phyloP scores from a whole-genome alignment of 2,797 vertebrate species.

The Cynodonichthys magdalenae region DNA sequence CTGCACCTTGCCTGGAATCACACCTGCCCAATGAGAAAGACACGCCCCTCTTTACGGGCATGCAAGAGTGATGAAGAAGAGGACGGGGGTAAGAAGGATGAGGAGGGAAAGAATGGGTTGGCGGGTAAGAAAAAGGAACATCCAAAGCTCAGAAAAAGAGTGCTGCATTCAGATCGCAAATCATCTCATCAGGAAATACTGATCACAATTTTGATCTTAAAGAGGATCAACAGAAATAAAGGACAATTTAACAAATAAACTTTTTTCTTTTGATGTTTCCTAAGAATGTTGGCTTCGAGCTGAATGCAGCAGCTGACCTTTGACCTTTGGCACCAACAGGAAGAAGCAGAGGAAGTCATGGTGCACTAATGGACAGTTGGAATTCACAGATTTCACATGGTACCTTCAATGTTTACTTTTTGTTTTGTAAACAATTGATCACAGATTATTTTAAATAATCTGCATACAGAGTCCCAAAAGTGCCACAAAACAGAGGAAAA shows the following conservation, averaged over 20 bases:
- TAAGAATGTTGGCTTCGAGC: background rate
- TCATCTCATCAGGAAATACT: background rate
- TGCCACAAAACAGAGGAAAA: background rate
- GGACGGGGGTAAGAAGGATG: conserved; percentile 6
- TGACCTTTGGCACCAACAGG: conserved; percentile 44
- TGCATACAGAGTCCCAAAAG: conserved; percentile 2
- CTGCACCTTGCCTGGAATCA: conserved; percentile 48
- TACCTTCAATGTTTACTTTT: conserved; percentile 39
- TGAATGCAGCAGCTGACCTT: conserved; percentile 51
- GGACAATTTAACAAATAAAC: background rate
- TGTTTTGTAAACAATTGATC: conserved; percentile 38
- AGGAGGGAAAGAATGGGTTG: conserved; percentile 7
- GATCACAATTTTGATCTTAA: background rate
- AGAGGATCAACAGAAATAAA: conserved; percentile 3
- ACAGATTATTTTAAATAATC: conserved; percentile 1
- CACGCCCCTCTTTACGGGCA: conserved; percentile 53
- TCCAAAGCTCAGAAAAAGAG: conserved; percentile 40
- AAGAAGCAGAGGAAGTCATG: conserved; percentile 31
- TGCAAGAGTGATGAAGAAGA: conserved; percentile 42
- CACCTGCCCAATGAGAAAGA: conserved; percentile 64
- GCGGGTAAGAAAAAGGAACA: conserved; percentile 23
- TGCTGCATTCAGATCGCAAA: conserved; percentile 36
- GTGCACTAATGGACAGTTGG: conserved; percentile 33
- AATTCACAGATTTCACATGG: conserved; percentile 41
- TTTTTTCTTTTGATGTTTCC: too few relatives aligned